phyloP scores from a whole-genome alignment of 2,888 invertebrate genomes.

The Hirtodrosophila cameraria region DNA sequence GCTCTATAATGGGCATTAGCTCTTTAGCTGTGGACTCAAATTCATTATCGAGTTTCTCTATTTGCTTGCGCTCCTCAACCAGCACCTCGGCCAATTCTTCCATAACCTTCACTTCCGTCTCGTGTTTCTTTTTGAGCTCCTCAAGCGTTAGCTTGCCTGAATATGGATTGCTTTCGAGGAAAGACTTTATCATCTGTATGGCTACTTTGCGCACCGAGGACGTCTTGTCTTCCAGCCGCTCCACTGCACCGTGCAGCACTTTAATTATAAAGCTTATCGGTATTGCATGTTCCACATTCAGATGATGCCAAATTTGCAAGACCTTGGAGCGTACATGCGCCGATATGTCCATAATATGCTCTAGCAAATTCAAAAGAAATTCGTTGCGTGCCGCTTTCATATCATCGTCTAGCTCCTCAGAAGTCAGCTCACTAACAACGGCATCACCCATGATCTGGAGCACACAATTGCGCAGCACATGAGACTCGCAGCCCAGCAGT shows the following conservation, averaged over 20 bases:
- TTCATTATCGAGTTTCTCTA: slow-evolving; percentile 85
- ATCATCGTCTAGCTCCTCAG: slow-evolving; percentile 89
- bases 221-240: slow-evolving; percentile 92
- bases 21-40: slow-evolving; percentile 77
- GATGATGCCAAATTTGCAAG: slow-evolving; percentile 91
- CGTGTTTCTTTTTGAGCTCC: slow-evolving; percentile 87
- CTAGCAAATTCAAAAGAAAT: slow-evolving; percentile 91
- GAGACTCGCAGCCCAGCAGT: slow-evolving; percentile 85
- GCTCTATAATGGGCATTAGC: slow-evolving; percentile 77
- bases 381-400: slow-evolving; percentile 89
- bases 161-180: slow-evolving; percentile 94
- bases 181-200: slow-evolving; percentile 85
- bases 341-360: slow-evolving; percentile 93
- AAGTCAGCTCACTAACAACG: slow-evolving; percentile 89
- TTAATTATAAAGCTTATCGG: slow-evolving; percentile 89
- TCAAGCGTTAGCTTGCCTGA: slow-evolving; percentile 87
- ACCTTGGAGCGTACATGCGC: slow-evolving; percentile 94
- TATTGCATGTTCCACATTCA: slow-evolving; percentile 91
- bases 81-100: slow-evolving; percentile 85
- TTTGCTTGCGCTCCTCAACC: slow-evolving; percentile 86
- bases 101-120: slow-evolving; percentile 82
- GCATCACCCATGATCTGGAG: slow-evolving; percentile 93
- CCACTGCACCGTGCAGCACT: slow-evolving; percentile 88
- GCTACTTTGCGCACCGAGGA: slow-evolving; percentile 94
- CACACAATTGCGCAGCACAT: slow-evolving; percentile 91